A percentile compares a stretch with the other conserved stretches of the same genome.
Evolutionary conservation across 92 coral and sea anemone genomes (phyloP).

Genomic region (Porites evermanni): DNA sequence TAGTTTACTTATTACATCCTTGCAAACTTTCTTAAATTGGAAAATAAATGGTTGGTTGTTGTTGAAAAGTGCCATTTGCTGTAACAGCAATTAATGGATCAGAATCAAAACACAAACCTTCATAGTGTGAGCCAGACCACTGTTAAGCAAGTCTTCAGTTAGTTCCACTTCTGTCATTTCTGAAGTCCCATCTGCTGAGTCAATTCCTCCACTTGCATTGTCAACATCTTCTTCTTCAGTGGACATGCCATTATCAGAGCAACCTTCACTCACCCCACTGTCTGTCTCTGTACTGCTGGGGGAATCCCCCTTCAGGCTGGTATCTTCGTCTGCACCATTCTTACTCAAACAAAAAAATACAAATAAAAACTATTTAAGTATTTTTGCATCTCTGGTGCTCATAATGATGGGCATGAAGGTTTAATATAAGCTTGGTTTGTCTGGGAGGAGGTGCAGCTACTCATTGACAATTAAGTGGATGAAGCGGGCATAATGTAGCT

Average conservation of each 20-base stretch:
- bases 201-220: slow-evolving; percentile 23
- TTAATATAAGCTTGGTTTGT: too few species aligned
- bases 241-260: slow-evolving; percentile 86
- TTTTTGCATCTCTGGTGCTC: too few species aligned
- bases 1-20: too few species aligned
- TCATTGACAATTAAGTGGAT: too few species aligned
- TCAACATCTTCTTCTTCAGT: slow-evolving; percentile 90
- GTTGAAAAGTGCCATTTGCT: too few species aligned
- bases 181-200: not conserved
- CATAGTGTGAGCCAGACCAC: slow-evolving; percentile 21
- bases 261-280: slow-evolving; percentile 97
- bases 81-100: too few species aligned
- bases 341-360: not conserved
- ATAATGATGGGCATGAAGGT: too few species aligned
- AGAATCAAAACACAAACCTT: slow-evolving; percentile 6
- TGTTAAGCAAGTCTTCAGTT: slow-evolving; percentile 38
- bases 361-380: not conserved
- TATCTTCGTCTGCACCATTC: slow-evolving; percentile 72
- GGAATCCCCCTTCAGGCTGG: slow-evolving; percentile 88
- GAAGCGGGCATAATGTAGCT: too few species aligned
- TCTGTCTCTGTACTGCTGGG: slow-evolving; percentile 95
- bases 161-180: slow-evolving; percentile 19
- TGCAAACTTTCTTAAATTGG: too few species aligned
- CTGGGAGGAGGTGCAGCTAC: too few species aligned
- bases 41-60: too few species aligned